These are phyloP conservation scores for Psittacula echo DNA, from an alignment of 2,797 vertebrate genomes.

Conservation along the genomic window DNA sequence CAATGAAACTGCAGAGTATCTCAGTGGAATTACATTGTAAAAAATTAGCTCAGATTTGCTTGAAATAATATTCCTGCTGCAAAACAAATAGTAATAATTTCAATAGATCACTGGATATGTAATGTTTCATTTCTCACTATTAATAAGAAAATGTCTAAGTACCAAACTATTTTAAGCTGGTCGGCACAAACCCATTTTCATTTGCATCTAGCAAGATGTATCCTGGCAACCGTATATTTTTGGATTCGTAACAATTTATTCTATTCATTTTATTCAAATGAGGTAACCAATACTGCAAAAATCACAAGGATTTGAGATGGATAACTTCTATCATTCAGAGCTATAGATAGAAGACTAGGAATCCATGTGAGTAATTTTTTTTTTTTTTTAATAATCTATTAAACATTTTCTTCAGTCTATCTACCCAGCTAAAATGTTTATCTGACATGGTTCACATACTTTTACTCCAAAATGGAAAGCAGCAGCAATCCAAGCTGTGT, in stretches of 20 bases:
- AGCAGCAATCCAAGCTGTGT: not conserved
- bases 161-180: slow-evolving; percentile 76
- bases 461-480: not conserved
- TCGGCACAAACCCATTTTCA: slow-evolving; percentile 76
- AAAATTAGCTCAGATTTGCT: not conserved
- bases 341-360: slow-evolving; percentile 31
- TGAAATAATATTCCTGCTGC: slow-evolving; percentile 6
- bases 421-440: not conserved
- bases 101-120: not conserved
- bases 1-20: not conserved
- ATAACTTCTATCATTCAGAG: slow-evolving; percentile 36
- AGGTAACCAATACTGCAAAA: slow-evolving; percentile 63
- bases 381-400: not conserved
- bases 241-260: slow-evolving; percentile 75
- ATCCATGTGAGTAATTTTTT: not conserved
- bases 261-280: slow-evolving; percentile 82
- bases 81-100: slow-evolving; percentile 44
- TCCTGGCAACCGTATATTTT: slow-evolving; percentile 84
- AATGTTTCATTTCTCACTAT: slow-evolving; percentile 49
- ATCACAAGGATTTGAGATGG: slow-evolving; percentile 62
- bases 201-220: slow-evolving; percentile 79
- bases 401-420: not conserved
- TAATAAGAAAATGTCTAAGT: slow-evolving; percentile 66
- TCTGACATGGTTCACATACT: not conserved
- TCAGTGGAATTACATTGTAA: slow-evolving; percentile 10